phyloP scores from a whole-genome alignment of 2,888 invertebrate species.

The Scrobipalpa atriplicella region DNA sequence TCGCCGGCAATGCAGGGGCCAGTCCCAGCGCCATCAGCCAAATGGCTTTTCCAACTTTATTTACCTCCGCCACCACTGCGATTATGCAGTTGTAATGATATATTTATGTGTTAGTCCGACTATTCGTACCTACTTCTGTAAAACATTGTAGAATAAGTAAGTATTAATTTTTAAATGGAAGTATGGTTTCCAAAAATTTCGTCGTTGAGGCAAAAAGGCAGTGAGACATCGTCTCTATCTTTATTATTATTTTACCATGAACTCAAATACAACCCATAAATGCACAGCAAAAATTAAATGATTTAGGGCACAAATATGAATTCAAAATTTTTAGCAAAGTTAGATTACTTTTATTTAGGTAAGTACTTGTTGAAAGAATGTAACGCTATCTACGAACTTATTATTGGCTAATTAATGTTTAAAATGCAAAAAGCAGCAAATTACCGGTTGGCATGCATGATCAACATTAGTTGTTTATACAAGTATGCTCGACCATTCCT shows the following conservation, averaged over 20 bases:
- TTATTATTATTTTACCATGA: too few relatives aligned
- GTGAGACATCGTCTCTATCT: too few relatives aligned
- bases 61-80: background rate
- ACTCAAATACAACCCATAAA: too few relatives aligned
- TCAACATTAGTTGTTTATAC: slow-evolving; percentile 43
- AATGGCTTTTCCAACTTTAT: slow-evolving; percentile 10
- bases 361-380: background rate
- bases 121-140: too few relatives aligned
- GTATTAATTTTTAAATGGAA: too few relatives aligned
- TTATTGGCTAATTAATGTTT: slow-evolving; percentile 38
- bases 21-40: background rate
- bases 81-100: background rate
- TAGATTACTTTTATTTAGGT: background rate
- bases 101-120: background rate
- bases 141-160: too few relatives aligned
- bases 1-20: slow-evolving; percentile 20
- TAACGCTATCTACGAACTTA: slow-evolving; percentile 12
- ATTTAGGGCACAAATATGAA: background rate
- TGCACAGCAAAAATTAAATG: too few relatives aligned
- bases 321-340: background rate
- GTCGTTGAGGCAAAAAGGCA: too few relatives aligned
- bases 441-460: slow-evolving; percentile 51
- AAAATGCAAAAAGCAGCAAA: slow-evolving; percentile 42
- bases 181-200: too few relatives aligned
- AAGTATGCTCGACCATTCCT: slow-evolving; percentile 45